Evolutionary conservation across 2,113 vertebrate genomes (phyloP).

Genomic region (Glaucidium brasilianum): DNA sequence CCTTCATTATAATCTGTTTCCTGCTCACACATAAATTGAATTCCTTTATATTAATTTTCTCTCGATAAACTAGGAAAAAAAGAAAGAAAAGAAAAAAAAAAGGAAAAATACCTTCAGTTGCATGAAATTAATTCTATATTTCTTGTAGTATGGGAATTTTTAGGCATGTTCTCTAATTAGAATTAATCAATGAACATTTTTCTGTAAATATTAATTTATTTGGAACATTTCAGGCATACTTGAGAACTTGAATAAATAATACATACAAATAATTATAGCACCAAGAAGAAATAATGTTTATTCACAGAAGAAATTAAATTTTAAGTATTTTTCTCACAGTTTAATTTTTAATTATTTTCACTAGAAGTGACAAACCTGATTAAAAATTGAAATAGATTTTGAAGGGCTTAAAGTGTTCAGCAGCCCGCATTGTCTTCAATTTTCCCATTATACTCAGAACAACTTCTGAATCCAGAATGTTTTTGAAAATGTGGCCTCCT

Average conservation of each 20-base stretch:
- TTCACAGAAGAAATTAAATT: background rate
- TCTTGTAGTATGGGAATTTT: background rate
- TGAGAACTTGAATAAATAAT: background rate
- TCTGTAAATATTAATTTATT: background rate
- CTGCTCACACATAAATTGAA: background rate
- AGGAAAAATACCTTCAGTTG: accelerated
- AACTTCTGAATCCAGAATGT: background rate
- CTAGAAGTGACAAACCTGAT: background rate
- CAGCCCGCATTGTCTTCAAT: background rate
- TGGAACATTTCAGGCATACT: background rate
- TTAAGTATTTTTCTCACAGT: background rate
- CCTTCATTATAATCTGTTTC: background rate
- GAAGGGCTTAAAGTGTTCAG: background rate
- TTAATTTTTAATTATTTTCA: background rate
- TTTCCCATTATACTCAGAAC: background rate
- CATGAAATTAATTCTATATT: background rate
- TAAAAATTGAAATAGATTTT: background rate
- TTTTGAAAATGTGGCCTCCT: background rate
- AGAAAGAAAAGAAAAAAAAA: background rate
- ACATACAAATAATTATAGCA: background rate
- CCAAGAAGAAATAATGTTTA: background rate
- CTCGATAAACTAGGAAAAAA: background rate
- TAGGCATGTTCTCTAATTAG: background rate
- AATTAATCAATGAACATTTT: background rate
- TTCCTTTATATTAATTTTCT: background rate